Base-by-base conservation (phyloP, 2,888 invertebrate genomes). In the Tenthredo scrophulariae region DNA sequence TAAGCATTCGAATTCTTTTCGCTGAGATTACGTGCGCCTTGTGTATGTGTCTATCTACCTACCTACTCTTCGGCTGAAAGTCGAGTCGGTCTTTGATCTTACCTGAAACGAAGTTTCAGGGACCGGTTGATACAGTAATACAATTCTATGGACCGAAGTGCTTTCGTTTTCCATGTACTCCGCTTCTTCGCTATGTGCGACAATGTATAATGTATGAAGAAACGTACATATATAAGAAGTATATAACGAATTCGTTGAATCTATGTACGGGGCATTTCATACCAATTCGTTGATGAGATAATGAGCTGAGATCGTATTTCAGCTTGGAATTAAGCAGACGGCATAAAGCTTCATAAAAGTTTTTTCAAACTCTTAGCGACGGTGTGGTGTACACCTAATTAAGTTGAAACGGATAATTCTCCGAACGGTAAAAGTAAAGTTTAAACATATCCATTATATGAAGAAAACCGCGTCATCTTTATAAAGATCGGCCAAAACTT, bases 71-170 rank as follows among this genome's bases (percentile, higher is more conserved):
- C 26, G 26, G 7, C 67, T 33, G 67, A 67, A 67, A 67, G 33
- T 67, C 33, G 22, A 22, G 62, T 13, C 7, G 22, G 22, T 62
- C 67, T 67, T 67, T 67, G 67, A 67, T 67, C 29, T 67, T 67
- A 67, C 33, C 6, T 33, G 33, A 33, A 67, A 67, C 33, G 67
- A 33, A 29, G 18, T 67, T 67, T 67, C 67, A 67, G 18, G 67
- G 33, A 67, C 6, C 18, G 67, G 29, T 67, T 67, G 67, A 67
- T 67, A 67, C 33, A 33, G 33, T 67, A 67, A 67, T 29, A 67
- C 33, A 33, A 67, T 67, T 67, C 33, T 67, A 4, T 33, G 18
- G 67, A 67, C 15, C 13, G 33, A 33, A 67, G 33, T 67, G 67
- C 67, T 67, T 4, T 33, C 33, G 4, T 67, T 67, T 33, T 18